Conservation (phyloP, 2,888 invertebrate species). For the Eupithecia pulchellata region DNA sequence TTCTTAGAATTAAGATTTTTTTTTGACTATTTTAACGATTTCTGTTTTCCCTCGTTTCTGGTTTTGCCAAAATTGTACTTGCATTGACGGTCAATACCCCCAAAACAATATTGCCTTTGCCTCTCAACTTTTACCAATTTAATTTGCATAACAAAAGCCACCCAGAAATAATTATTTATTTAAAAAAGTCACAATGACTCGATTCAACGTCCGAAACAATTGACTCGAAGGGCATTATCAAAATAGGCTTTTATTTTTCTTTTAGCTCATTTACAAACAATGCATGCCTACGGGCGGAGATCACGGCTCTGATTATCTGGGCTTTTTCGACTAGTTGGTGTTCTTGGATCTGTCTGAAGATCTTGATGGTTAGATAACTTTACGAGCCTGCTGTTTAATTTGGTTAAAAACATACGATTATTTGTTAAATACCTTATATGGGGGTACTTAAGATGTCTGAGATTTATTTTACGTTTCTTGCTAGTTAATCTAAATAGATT, state of each 20-base stretch:
- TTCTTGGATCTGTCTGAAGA: constrained; percentile 36
- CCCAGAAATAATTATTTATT: constrained; percentile 53
- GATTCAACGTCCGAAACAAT: constrained; percentile 60
- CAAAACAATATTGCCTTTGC: constrained; percentile 6
- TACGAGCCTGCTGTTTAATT: background rate
- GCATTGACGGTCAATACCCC: constrained; percentile 34
- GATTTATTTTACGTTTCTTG: background rate
- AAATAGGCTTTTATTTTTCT: constrained; percentile 65
- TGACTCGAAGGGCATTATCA: constrained; percentile 58
- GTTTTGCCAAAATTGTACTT: background rate
- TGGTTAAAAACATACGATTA: background rate
- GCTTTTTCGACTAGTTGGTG: constrained; percentile 32
- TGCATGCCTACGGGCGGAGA: constrained; percentile 67
- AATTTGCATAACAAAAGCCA: constrained; percentile 51
- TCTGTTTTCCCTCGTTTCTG: background rate
- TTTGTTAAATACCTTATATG: background rate
- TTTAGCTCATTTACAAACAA: constrained; percentile 79
- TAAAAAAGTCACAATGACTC: constrained; percentile 52
- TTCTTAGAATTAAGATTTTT: background rate
- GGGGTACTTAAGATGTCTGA: background rate
- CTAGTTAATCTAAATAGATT: background rate
- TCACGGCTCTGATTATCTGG: constrained; percentile 73
- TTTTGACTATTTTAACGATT: background rate
- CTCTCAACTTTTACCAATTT: constrained; percentile 22
- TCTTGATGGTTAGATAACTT: constrained; percentile 5